Conservation (phyloP, 2,888 invertebrate genomes). For the Eristalinus aeneus region DNA sequence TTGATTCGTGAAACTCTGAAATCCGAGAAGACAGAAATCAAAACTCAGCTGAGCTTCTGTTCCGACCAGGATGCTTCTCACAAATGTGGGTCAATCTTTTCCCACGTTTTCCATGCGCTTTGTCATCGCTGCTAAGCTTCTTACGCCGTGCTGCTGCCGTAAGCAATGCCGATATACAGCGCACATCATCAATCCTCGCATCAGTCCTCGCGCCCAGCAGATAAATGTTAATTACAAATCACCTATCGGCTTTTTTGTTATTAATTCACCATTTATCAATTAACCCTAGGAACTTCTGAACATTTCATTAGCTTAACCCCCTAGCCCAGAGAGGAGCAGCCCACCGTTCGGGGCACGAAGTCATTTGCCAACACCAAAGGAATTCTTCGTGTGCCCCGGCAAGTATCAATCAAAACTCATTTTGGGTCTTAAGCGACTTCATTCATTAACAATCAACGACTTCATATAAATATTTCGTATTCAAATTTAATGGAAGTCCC, state of each 20-base stretch:
- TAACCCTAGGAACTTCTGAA: slow-evolving; percentile 18
- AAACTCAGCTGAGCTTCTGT: no score
- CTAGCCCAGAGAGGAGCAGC: neutral
- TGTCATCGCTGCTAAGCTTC: neutral
- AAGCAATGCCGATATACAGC: neutral
- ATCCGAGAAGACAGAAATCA: no score
- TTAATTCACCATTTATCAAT: slow-evolving; percentile 4
- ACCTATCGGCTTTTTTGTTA: slow-evolving; percentile 1
- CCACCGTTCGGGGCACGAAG: neutral
- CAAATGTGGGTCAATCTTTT: neutral
- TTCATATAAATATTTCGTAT: slow-evolving; percentile 22
- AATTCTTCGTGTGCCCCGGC: slow-evolving; percentile 4
- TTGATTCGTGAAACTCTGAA: no score
- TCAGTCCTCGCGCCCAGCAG: neutral
- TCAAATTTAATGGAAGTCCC: slow-evolving; percentile 6
- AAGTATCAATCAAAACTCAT: slow-evolving; percentile 21
- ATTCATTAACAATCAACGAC: slow-evolving; percentile 39
- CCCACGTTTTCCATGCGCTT: neutral
- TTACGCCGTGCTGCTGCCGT: neutral
- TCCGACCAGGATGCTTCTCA: neutral
- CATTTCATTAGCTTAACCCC: slow-evolving; percentile 28
- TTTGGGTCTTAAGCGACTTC: slow-evolving; percentile 5
- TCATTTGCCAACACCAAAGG: slow-evolving; percentile 2
- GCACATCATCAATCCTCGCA: neutral
- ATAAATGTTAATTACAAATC: slow-evolving; percentile 21